Base-by-base conservation (phyloP, 2,113 vertebrate species). In the Sander vitreus region DNA sequence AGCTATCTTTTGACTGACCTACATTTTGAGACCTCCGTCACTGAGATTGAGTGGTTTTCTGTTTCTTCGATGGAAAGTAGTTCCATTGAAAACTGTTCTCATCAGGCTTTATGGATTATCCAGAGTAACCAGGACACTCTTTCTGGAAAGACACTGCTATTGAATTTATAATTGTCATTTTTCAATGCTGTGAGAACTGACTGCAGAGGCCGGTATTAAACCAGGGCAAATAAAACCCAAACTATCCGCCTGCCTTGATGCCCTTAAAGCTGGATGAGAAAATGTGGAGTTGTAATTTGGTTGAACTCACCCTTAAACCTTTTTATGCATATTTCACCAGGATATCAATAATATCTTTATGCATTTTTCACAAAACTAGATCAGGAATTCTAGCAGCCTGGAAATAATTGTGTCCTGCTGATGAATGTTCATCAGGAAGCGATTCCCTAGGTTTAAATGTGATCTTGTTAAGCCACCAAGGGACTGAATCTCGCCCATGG, bases 391-490 rank as follows among this genome's bases (percentile, higher is more conserved):
- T 78, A 78, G 74, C 89, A 27, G 76, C 72, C 86, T 84, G 84
- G 81, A 90, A 91, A 87, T 89, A 90, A 93, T 82, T 83, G 81
- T 48, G 67, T 45, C 27, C 76, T 0, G n/a, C 74, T 90, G 89
- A 92, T 83, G 84, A 85, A 83, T 83, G 80, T 88, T 91, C 80
- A 87, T 88, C 84, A 84, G 85, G 55, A 83, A 63, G 53, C 54
- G 27, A 39, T 70, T 80, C 62, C 25, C 69, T 10, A 65, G 81
- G 88, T 91, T 89, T 81, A 91, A 91, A 93, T 89, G 84, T 81
- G 91, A 91, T 94, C 88, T 91, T 91, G 88, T 92, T 86, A 91
- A 92, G 85, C 83, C 89, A 85, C 82, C 81, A 27, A 88, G 88
- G 78, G 84, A 83, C 83, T 70, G 77, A 85, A 82, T 90, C 83